These are phyloP conservation scores for Accipiter cooperii DNA, from an alignment of 2,113 vertebrate species.

Conservation along the genomic window DNA sequence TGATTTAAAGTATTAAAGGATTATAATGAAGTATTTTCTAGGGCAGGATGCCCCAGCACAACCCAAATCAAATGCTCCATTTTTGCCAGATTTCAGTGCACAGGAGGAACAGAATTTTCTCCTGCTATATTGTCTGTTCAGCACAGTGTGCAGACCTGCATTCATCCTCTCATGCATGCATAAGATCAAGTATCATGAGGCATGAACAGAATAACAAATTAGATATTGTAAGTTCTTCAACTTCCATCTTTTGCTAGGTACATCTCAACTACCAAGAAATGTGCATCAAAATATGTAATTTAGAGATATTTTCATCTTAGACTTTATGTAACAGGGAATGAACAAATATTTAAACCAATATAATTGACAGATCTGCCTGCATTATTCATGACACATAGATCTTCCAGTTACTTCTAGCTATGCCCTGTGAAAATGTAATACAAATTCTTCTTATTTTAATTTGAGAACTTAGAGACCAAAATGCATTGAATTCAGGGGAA, in stretches of 20 bases:
- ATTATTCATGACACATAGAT: neutral
- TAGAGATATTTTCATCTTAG: neutral
- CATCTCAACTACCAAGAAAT: neutral
- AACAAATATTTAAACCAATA: neutral
- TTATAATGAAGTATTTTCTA: neutral
- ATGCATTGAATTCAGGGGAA: neutral
- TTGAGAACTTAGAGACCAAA: neutral
- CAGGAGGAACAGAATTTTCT: neutral
- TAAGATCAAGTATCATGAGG: neutral
- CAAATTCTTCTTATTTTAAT: neutral
- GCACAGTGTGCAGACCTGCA: neutral
- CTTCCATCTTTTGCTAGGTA: neutral
- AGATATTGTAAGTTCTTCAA: neutral
- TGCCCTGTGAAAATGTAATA: neutral
- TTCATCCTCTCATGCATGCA: neutral
- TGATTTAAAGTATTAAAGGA: neutral
- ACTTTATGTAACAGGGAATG: neutral
- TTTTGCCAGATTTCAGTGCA: neutral
- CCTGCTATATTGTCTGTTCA: neutral
- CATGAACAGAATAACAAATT: neutral
- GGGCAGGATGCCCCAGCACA: neutral
- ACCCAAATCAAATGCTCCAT: neutral
- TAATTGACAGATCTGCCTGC: neutral
- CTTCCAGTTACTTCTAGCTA: neutral
- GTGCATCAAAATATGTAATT: neutral